Conservation (phyloP, 2,888 invertebrate genomes). For the Orchestes rusci region DNA sequence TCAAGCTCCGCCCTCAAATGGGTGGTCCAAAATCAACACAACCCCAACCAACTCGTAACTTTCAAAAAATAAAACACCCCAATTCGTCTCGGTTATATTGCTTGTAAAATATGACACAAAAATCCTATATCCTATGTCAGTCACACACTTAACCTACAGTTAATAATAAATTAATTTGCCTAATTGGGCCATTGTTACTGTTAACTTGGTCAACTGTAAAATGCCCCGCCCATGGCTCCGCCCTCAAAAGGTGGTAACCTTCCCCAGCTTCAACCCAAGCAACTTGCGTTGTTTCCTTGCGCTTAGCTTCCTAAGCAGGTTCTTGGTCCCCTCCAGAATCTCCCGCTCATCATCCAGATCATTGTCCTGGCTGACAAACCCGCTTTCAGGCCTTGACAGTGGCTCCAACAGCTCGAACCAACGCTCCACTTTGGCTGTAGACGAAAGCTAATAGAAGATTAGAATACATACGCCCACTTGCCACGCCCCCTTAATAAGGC, state of each 20-base stretch:
- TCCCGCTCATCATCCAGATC: slow-evolving; percentile 52
- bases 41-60: too few relatives aligned
- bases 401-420: slow-evolving; percentile 70
- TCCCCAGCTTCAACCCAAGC: slow-evolving; percentile 60
- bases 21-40: too few relatives aligned
- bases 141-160: too few relatives aligned
- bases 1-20: too few relatives aligned
- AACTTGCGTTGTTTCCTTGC: slow-evolving; percentile 64
- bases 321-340: slow-evolving; percentile 59
- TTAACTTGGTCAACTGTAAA: neutral
- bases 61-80: too few relatives aligned
- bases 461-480: neutral
- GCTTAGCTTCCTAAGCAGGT: slow-evolving; percentile 60
- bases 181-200: neutral
- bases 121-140: neutral
- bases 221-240: too few relatives aligned
- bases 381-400: slow-evolving; percentile 65
- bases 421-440: slow-evolving; percentile 70
- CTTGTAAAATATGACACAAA: too few relatives aligned
- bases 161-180: neutral
- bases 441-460: slow-evolving; percentile 53
- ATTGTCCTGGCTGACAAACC: slow-evolving; percentile 61
- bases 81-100: too few relatives aligned
- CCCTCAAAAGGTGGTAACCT: slow-evolving; percentile 64
- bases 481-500: too few relatives aligned